Conservation (phyloP, 2,113 vertebrate genomes). For the Apteryx owenii region DNA sequence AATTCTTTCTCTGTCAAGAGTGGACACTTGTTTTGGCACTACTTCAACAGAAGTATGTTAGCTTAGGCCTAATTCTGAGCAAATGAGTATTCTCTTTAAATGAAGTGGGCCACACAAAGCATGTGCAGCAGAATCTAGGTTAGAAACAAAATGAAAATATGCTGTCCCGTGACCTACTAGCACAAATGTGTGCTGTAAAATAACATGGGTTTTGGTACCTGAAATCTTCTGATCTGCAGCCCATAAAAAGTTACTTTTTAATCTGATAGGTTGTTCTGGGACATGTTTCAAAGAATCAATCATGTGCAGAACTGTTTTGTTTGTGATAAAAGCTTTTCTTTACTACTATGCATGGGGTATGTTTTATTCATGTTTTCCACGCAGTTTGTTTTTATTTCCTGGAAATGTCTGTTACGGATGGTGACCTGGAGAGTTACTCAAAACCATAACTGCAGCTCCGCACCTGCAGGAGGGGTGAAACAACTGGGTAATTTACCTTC, state of each 20-base stretch:
- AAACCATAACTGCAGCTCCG: background rate
- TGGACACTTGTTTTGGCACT: background rate
- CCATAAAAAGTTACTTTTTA: slow-evolving; percentile 9
- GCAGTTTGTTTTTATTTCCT: background rate
- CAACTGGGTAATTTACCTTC: background rate
- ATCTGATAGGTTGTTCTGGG: background rate
- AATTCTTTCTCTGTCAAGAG: background rate
- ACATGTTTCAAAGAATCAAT: background rate
- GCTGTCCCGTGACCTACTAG: background rate
- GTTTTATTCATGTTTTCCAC: slow-evolving; percentile 44
- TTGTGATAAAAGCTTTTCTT: background rate
- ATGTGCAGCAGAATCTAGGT: accelerated
- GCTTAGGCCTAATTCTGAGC: background rate
- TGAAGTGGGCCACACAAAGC: background rate
- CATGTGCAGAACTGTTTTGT: background rate
- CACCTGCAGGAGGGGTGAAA: background rate
- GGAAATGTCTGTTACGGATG: background rate
- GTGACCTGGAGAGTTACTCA: background rate
- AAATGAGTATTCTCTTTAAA: background rate
- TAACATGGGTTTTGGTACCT: background rate
- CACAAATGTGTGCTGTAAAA: background rate
- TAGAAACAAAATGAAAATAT: background rate
- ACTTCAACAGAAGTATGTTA: background rate
- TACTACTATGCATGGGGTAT: background rate
- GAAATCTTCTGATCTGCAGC: background rate